Base-by-base conservation (phyloP, 2,888 invertebrate species). In the Amblyteles armatorius region DNA sequence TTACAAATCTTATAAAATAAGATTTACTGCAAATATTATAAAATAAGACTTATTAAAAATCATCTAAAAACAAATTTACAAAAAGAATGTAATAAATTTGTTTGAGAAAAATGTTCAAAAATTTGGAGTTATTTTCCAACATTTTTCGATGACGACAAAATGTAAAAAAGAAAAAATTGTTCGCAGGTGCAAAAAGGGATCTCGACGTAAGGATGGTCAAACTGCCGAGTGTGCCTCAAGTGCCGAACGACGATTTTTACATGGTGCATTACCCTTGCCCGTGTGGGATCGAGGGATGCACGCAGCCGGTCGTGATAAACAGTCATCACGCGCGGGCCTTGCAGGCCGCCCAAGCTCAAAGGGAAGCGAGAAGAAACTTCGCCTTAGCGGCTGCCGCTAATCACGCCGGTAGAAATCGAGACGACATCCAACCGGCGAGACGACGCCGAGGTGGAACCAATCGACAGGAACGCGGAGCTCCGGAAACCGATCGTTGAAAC, bases 241-340 rank as follows among this genome's bases (percentile, higher is more conserved):
- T 67, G 22, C 16, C 13, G 50, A 22, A 52, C 65, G 67, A 36
- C 50, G 36, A 33, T 7, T 76, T 52, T 36, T 76, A 67, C 52
- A 52, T 76, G 6, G 76, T 67, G 29, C 48, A 44, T 5, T 48
- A 74, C 19, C 48, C 60, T 44, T 74, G 74, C n/a, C 74, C 74
- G 4, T 74, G 74, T n/a, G 74, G 74, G 7, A 48, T 13, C 3
- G 44, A 7, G 16, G 74, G 33, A 5, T 74, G 74, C 74, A n/a
- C 5, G n/a, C 74, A 74, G 26, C 74, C 74, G 5, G 74, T 74
- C 16, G 60, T 74, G 33, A 29, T 74, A 44, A 76, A 76, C 76
- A 52, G 52, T 22, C 76, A 76, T 33, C 65, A 76, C 40, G 76
- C 76, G 7, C 19, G 7, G 29, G 50, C 76, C 5, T 33, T 76